Percentiles rank a stretch among this genome's conserved stretches.
These are phyloP conservation scores for Pseudocheirus occidentalis DNA, from an alignment of 2,797 vertebrate genomes.

Conservation along the genomic window DNA sequence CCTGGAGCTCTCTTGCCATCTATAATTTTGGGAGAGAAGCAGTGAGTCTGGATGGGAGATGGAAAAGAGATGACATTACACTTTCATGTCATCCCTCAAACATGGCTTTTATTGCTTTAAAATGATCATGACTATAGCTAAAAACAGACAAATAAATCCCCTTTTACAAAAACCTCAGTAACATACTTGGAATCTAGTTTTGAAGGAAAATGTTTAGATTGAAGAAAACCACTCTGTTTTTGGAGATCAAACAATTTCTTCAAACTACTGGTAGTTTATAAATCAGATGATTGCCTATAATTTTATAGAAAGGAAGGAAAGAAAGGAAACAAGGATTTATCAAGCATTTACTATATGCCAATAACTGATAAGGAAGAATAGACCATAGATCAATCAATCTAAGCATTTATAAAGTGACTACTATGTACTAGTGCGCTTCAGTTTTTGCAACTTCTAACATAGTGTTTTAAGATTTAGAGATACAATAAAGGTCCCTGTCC, in stretches of 20 bases:
- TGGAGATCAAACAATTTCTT: constrained; percentile 13
- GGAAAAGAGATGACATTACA: not conserved
- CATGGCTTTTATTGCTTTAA: not conserved
- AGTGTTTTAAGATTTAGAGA: not conserved
- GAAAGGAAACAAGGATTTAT: not conserved
- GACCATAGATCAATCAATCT: not conserved
- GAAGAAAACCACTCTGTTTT: not conserved
- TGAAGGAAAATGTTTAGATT: not conserved
- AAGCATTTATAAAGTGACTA: not conserved
- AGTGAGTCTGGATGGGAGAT: not conserved
- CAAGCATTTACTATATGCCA: not conserved
- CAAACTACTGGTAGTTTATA: not conserved
- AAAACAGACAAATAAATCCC: not conserved
- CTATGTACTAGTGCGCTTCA: not conserved
- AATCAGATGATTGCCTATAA: constrained; percentile 3
- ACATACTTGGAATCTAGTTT: not conserved
- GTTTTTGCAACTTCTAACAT: too few species aligned
- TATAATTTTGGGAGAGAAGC: not conserved
- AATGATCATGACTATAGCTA: not conserved
- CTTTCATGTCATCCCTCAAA: not conserved
- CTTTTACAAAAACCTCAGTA: not conserved
- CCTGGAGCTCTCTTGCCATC: not conserved
- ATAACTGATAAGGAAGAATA: not conserved
- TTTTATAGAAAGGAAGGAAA: not conserved
- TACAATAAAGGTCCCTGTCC: not conserved